Percentiles rank a stretch among this genome's conserved stretches.
Conservation (phyloP, 2,797 vertebrate genomes). For the Neosalanx taihuensis region DNA sequence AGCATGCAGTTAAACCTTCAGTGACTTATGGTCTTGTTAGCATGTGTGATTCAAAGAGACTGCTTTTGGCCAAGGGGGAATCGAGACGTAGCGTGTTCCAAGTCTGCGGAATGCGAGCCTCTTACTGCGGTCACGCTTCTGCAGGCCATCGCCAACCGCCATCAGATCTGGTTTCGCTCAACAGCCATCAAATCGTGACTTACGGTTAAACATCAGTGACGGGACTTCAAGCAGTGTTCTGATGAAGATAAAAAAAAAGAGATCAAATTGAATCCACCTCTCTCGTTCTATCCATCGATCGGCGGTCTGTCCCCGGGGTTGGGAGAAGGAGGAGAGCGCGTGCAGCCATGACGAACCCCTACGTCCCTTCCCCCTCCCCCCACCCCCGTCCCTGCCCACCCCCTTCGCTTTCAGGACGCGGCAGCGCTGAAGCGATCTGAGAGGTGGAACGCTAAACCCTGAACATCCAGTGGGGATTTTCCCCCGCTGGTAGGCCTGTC, state of each 20-base stretch:
- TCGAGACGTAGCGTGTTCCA: not conserved
- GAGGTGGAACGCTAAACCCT: conserved; percentile 49
- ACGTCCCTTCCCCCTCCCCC: too few relatives aligned
- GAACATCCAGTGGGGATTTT: not conserved
- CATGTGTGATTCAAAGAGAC: not conserved
- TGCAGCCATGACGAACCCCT: not conserved
- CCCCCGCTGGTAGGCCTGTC: conserved; percentile 39
- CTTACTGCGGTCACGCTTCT: not conserved
- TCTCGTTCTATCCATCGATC: not conserved
- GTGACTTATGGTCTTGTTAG: not conserved
- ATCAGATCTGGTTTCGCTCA: not conserved
- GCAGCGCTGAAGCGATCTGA: conserved; percentile 36
- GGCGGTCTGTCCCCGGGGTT: too few relatives aligned
- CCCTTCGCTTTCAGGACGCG: not conserved
- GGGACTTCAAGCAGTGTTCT: not conserved
- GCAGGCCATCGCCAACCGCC: not conserved
- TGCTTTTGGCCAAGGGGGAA: not conserved
- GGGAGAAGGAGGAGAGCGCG: not conserved
- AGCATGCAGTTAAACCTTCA: not conserved
- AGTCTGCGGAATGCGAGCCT: not conserved
- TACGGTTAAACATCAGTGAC: not conserved
- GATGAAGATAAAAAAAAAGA: too few relatives aligned
- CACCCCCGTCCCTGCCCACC: too few relatives aligned
- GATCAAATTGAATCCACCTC: not conserved
- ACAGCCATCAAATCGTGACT: not conserved